These are phyloP conservation scores for Ctenopoma kingsleyae DNA, from an alignment of 2,797 vertebrate genomes.

Conservation along the genomic window DNA sequence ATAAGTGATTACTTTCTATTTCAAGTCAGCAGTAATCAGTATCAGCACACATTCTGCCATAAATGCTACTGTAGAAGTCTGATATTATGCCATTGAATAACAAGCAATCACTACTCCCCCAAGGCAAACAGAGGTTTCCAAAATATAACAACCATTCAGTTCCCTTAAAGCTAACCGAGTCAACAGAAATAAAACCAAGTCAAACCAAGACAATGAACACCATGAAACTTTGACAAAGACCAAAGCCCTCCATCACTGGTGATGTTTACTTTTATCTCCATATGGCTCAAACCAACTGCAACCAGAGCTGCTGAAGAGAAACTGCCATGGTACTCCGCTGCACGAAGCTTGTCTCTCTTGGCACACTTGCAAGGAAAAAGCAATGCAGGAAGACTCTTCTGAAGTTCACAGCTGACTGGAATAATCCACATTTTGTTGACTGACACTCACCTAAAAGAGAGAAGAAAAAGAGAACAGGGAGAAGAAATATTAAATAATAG, in stretches of 20 bases:
- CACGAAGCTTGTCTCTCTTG: constrained; percentile 26
- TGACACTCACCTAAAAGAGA: constrained; percentile 85
- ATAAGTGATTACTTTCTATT: constrained; percentile 55
- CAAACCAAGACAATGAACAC: constrained; percentile 43
- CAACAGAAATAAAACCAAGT: constrained; percentile 38
- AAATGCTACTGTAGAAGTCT: constrained; percentile 41
- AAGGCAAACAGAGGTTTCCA: constrained; percentile 38
- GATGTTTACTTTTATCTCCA: constrained; percentile 66
- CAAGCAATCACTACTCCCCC: constrained; percentile 13
- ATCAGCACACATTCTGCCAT: constrained; percentile 50
- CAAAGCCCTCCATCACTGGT: constrained; percentile 32
- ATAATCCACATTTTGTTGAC: constrained; percentile 74
- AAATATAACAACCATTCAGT: constrained; percentile 38
- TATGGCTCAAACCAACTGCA: constrained; percentile 45
- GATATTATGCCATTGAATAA: constrained; percentile 48
- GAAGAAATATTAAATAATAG: constrained; percentile 60
- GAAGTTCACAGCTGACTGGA: constrained; percentile 58
- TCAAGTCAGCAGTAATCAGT: constrained; percentile 59
- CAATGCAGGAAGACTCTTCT: constrained; percentile 48
- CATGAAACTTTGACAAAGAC: constrained; percentile 24
- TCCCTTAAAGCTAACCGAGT: constrained; percentile 41
- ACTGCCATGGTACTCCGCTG: constrained; percentile 23
- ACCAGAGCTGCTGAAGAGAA: constrained; percentile 31
- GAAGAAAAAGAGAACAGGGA: constrained; percentile 35
- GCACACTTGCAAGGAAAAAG: constrained; percentile 38